phyloP scores from a whole-genome alignment of 2,797 vertebrate genomes.

The Crenichthys baileyi region DNA sequence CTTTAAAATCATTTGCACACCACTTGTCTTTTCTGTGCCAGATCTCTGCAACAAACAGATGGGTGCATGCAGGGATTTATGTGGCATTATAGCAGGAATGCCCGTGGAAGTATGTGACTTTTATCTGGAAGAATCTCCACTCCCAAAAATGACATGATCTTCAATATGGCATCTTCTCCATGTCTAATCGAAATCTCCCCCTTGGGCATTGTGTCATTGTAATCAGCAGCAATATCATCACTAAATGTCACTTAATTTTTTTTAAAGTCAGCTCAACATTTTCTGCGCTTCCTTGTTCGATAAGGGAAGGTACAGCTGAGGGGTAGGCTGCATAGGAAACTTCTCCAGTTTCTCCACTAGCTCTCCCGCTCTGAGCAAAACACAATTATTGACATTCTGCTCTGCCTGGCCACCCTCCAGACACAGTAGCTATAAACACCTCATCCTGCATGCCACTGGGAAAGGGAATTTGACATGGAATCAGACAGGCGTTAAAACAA shows the following conservation, averaged over 20 bases:
- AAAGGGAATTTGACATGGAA: constrained; percentile 57
- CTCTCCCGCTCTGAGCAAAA: constrained; percentile 62
- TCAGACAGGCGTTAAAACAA: constrained; percentile 62
- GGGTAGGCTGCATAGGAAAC: constrained; percentile 63
- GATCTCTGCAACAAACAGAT: constrained; percentile 25
- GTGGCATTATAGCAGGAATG: constrained; percentile 36
- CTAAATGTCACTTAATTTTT: constrained; percentile 69
- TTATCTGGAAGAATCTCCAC: constrained; percentile 43
- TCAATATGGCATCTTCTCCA: constrained; percentile 49
- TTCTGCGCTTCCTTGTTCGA: constrained; percentile 55
- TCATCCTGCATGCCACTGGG: constrained; percentile 64
- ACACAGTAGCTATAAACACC: constrained; percentile 62
- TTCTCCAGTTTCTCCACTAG: constrained; percentile 52
- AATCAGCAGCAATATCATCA: constrained; percentile 72
- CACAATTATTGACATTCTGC: constrained; percentile 78
- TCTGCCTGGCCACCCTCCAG: constrained; percentile 63
- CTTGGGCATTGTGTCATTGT: constrained; percentile 55
- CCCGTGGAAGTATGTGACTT: constrained; percentile 62
- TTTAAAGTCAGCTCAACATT: constrained; percentile 58
- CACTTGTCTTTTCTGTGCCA: constrained; percentile 37
- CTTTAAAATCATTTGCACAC: constrained; percentile 39
- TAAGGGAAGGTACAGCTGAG: constrained; percentile 61
- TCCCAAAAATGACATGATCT: constrained; percentile 58
- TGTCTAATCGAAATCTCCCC: constrained; percentile 63
- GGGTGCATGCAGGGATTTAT: constrained; percentile 21